These are phyloP conservation scores for Chorisops tibialis DNA, from an alignment of 2,888 invertebrate species.

Conservation along the genomic window DNA sequence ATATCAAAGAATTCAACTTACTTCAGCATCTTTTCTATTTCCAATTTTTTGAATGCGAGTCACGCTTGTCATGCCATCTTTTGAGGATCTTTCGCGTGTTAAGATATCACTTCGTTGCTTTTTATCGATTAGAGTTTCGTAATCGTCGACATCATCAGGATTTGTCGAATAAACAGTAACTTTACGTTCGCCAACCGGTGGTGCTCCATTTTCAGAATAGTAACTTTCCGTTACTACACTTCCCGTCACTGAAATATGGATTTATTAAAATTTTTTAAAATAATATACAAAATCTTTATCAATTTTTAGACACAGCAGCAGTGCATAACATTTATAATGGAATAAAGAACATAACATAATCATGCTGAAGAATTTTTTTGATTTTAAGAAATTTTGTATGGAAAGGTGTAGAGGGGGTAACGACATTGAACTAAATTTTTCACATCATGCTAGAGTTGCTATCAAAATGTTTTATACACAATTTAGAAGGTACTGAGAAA, in stretches of 20 bases:
- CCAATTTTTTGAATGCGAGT: slow-evolving; percentile 43
- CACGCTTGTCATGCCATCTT: slow-evolving; percentile 50
- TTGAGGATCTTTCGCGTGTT: slow-evolving; percentile 52
- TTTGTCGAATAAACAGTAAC: slow-evolving; percentile 68
- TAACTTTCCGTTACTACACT: slow-evolving; percentile 66
- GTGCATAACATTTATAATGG: too few species aligned
- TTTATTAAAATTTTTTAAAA: too few species aligned
- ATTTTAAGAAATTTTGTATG: too few species aligned
- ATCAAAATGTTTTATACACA: too few species aligned
- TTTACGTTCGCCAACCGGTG: slow-evolving; percentile 66
- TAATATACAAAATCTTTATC: too few species aligned
- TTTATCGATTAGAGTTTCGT: slow-evolving; percentile 34
- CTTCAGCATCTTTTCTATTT: slow-evolving; percentile 38
- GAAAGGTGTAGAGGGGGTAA: too few species aligned
- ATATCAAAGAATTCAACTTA: not conserved
- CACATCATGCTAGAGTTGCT: too few species aligned
- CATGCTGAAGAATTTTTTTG: too few species aligned
- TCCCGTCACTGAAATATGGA: slow-evolving; percentile 62
- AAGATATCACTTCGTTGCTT: slow-evolving; percentile 43
- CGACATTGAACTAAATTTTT: too few species aligned
- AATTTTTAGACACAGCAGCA: too few species aligned
- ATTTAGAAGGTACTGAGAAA: too few species aligned
- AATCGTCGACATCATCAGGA: slow-evolving; percentile 52
- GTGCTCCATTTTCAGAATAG: slow-evolving; percentile 66
- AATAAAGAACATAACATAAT: too few species aligned